These are phyloP conservation scores for Norana najaformis DNA, from an alignment of 2,888 invertebrate species.

Conservation along the genomic window DNA sequence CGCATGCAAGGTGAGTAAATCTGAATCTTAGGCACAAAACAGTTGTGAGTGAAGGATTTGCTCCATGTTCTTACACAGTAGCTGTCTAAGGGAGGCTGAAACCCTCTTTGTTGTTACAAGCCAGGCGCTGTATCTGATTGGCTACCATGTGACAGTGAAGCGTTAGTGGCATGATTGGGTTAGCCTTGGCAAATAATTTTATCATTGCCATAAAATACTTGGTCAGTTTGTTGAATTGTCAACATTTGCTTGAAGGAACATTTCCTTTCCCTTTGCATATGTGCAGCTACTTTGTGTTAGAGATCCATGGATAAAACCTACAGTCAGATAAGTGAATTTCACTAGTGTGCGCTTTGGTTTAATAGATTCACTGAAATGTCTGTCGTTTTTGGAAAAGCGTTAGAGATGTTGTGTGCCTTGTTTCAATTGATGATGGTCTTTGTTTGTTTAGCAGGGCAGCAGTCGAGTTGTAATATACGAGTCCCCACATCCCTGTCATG, in stretches of 20 bases:
- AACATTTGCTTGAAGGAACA: no score
- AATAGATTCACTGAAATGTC: not conserved
- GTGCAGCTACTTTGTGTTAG: no score
- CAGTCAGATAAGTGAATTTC: not conserved
- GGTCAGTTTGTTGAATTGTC: not conserved
- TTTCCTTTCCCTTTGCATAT: not conserved
- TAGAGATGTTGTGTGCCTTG: not conserved
- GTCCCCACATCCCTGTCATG: constrained; percentile 59
- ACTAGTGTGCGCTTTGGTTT: not conserved
- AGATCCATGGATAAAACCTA: no score
- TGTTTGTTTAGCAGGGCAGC: constrained; percentile 49
- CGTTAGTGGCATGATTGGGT: no score
- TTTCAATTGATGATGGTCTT: not conserved
- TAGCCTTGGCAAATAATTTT: not conserved
- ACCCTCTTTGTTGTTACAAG: no score
- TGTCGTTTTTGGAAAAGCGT: not conserved
- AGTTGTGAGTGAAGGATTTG: no score
- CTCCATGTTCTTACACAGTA: no score
- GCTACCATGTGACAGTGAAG: no score
- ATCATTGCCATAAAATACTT: not conserved
- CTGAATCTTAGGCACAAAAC: no score
- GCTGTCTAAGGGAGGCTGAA: no score
- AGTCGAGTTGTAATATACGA: constrained; percentile 51
- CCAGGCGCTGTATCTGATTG: no score
- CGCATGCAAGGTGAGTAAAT: no score